Evolutionary conservation across 1,140 invertebrate species (phyloP).

Genomic region (Bicyclus anynana): DNA sequence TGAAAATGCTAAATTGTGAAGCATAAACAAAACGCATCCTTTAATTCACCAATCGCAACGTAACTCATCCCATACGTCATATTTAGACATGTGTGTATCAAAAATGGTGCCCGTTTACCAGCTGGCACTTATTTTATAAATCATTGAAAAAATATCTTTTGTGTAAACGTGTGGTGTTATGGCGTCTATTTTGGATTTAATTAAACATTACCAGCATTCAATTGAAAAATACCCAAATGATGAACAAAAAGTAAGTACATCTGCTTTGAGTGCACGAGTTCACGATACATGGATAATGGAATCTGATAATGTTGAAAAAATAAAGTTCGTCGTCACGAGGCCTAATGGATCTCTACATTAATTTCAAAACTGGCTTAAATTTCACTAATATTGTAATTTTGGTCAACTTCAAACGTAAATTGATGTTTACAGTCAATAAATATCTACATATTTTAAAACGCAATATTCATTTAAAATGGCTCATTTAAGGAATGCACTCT

Average conservation of each 20-base stretch:
- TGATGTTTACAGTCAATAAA: background rate
- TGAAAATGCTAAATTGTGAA: too few species aligned
- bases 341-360: background rate
- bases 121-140: constrained; percentile 64
- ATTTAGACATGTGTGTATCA: constrained; percentile 49
- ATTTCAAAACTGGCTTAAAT: background rate
- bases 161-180: constrained; percentile 45
- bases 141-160: constrained; percentile 42
- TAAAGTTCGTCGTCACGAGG: background rate
- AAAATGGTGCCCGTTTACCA: constrained; percentile 73
- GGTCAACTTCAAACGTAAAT: background rate
- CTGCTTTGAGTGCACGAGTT: constrained; percentile 10
- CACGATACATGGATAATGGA: background rate
- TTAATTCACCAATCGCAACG: constrained; percentile 13
- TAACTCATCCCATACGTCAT: constrained; percentile 28
- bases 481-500: too few species aligned
- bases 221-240: constrained; percentile 80
- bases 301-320: constrained; percentile 13
- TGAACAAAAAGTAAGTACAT: constrained; percentile 78
- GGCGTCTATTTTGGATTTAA: constrained; percentile 68
- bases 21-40: constrained; percentile 11
- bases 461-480: too few species aligned
- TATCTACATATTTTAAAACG: too few species aligned
- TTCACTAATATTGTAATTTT: background rate
- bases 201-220: constrained; percentile 81